Evolutionary conservation across 1,140 invertebrate species (phyloP).

Genomic region (Caenorhabditis tropicalis): DNA sequence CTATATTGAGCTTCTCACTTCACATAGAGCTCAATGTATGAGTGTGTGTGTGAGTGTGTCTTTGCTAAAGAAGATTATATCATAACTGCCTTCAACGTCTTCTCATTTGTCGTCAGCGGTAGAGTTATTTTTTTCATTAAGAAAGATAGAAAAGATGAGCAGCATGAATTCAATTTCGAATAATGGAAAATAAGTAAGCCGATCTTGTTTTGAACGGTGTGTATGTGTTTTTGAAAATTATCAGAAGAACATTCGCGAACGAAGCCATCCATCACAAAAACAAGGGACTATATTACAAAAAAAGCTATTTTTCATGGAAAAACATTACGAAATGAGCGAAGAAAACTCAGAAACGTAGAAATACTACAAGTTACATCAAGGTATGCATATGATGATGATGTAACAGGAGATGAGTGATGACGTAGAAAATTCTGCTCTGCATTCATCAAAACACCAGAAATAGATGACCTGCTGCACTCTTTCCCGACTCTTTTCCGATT

Average conservation of each 20-base stretch:
- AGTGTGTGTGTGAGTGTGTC: neutral
- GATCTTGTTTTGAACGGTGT: neutral
- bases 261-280: neutral
- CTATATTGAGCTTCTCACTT: constrained; percentile 26
- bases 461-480: constrained; percentile 13
- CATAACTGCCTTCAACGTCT: neutral
- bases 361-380: neutral
- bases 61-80: constrained; percentile 25
- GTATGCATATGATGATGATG: neutral
- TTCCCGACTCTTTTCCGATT: neutral
- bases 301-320: neutral
- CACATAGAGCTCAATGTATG: neutral
- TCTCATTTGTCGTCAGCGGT: neutral
- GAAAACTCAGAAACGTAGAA: neutral
- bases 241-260: neutral
- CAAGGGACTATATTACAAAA: neutral
- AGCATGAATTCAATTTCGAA: neutral
- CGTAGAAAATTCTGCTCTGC: neutral
- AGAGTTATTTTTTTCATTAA: neutral
- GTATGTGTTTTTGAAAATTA: neutral
- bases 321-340: constrained; percentile 4
- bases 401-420: neutral
- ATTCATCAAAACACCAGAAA: constrained; percentile 1
- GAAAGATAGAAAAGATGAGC: neutral
- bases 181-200: neutral